Conservation (phyloP, 2,113 vertebrate genomes). For the Scartelaos histophorus region DNA sequence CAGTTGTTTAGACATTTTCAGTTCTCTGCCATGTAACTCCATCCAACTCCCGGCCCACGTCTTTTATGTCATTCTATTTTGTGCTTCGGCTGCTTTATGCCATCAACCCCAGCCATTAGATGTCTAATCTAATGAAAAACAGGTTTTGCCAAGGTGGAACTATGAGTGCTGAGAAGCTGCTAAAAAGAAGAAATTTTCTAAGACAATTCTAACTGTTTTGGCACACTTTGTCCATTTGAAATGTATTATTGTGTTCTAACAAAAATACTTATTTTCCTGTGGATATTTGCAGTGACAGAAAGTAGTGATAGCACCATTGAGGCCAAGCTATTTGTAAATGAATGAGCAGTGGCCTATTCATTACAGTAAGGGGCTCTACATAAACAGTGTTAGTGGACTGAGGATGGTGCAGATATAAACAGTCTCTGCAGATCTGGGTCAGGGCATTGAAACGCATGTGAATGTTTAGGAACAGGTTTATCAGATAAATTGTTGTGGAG, state of each 20-base stretch:
- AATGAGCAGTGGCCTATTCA: slow-evolving; percentile 56
- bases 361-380: slow-evolving; percentile 37
- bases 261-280: slow-evolving; percentile 38
- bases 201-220: slow-evolving; percentile 25
- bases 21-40: slow-evolving; percentile 55
- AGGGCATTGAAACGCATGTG: slow-evolving; percentile 12
- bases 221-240: slow-evolving; percentile 27
- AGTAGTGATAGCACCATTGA: slow-evolving; percentile 36
- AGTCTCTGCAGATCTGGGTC: slow-evolving; percentile 54
- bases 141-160: slow-evolving; percentile 45
- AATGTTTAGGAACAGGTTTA: slow-evolving; percentile 17
- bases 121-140: slow-evolving; percentile 72
- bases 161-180: slow-evolving; percentile 28
- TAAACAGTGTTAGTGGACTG: slow-evolving; percentile 58
- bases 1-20: slow-evolving; percentile 70
- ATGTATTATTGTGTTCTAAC: slow-evolving; percentile 36
- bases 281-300: slow-evolving; percentile 31
- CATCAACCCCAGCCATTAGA: slow-evolving; percentile 49
- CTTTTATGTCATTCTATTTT: slow-evolving; percentile 57
- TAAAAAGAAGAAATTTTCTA: slow-evolving; percentile 34
- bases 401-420: slow-evolving; percentile 64
- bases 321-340: slow-evolving; percentile 48
- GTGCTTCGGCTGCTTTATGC: slow-evolving; percentile 53
- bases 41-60: slow-evolving; percentile 54
- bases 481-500: slow-evolving; percentile 43